Percentiles rank a stretch among this genome's conserved stretches.
Conservation (phyloP, 2,113 vertebrate species). For the Hippopotamus amphibius region DNA sequence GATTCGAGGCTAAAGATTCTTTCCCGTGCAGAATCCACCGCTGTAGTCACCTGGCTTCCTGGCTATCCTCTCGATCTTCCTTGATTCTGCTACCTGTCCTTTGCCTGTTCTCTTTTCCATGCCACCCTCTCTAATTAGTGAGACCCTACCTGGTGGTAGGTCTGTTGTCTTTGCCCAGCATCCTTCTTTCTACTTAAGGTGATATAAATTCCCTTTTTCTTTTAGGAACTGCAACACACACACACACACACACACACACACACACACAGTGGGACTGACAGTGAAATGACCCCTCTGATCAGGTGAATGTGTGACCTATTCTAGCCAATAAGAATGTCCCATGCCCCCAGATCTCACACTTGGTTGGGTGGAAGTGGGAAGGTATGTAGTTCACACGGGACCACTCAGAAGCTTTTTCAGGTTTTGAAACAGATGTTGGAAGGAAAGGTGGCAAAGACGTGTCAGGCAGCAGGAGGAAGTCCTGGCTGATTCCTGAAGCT, state of each 20-base stretch:
- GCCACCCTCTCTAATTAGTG: background rate
- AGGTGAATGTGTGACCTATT: background rate
- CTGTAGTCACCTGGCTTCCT: background rate
- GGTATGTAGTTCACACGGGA: background rate
- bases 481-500: background rate
- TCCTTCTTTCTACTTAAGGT: background rate
- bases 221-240: background rate
- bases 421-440: background rate
- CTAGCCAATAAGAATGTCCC: background rate
- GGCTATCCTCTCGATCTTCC: background rate
- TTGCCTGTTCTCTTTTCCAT: background rate
- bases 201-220: background rate
- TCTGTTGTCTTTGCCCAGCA: background rate
- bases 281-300: background rate
- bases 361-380: background rate
- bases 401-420: background rate
- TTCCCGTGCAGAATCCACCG: background rate
- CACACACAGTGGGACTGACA: background rate
- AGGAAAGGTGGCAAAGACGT: background rate
- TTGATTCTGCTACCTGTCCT: background rate
- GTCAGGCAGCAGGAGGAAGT: background rate
- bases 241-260: background rate
- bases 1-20: background rate
- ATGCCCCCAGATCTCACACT: background rate
- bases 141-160: background rate